phyloP scores from a whole-genome alignment of 2,797 vertebrate genomes.

The Philypnodon macrostomus region DNA sequence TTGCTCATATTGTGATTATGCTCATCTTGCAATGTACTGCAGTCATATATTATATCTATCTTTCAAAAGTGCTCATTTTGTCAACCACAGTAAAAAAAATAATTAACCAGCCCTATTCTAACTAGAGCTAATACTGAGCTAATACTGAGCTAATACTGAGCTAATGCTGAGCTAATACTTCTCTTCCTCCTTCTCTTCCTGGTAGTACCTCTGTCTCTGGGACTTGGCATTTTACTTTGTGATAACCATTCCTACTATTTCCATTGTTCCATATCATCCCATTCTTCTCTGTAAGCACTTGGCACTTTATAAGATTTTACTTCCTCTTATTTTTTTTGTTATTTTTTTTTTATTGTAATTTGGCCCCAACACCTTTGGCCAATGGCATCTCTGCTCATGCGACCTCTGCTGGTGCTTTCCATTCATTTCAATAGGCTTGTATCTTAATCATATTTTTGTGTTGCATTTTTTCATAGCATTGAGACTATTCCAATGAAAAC shows the following conservation, averaged over 20 bases:
- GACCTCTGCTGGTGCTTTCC: conserved; percentile 35
- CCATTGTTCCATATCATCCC: conserved; percentile 63
- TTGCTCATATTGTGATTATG: too few species aligned
- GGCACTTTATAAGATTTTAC: conserved; percentile 75
- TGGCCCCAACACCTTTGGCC: conserved; percentile 19
- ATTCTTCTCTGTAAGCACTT: conserved; percentile 71
- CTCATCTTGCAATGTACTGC: too few species aligned
- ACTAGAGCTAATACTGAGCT: conserved; percentile 1
- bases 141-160: conserved; percentile 2
- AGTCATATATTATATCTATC: too few species aligned
- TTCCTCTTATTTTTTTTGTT: conserved; percentile 17
- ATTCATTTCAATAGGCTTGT: conserved; percentile 23
- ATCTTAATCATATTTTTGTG: conserved; percentile 55
- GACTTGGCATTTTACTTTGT: conserved; percentile 99
- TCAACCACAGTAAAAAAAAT: too few species aligned
- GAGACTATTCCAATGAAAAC: conserved; percentile 87
- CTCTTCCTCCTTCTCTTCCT: conserved; percentile 39
- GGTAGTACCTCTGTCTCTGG: conserved; percentile 92
- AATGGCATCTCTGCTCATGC: conserved; percentile 28
- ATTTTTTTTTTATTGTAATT: neutral
- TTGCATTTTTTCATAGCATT: conserved; percentile 85
- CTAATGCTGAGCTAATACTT: conserved; percentile 12
- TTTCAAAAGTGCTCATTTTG: too few species aligned
- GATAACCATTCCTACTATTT: conserved; percentile 93
- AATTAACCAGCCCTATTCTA: too few species aligned